Evolutionary conservation across 30 jellyfish, hydroid and myxozoan species (phyloP).

Genomic region (Turritopsis dohrnii): DNA sequence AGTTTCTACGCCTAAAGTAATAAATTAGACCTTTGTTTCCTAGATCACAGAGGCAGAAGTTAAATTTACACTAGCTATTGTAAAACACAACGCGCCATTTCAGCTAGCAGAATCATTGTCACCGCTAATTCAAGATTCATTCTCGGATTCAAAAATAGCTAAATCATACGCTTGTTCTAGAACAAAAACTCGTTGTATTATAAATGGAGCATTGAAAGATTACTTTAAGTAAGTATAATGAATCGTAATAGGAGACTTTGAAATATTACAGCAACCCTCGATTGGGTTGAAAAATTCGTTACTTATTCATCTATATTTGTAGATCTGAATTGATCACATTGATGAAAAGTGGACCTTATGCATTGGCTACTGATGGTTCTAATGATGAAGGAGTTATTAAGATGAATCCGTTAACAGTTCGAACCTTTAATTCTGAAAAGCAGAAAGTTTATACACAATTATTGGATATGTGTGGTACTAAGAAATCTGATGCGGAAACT

Average conservation of each 20-base stretch:
- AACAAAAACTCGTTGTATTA: not conserved
- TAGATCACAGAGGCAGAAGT: not conserved
- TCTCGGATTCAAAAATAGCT: not conserved
- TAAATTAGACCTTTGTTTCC: no score
- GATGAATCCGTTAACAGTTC: not conserved
- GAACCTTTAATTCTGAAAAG: not conserved
- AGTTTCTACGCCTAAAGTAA: no score
- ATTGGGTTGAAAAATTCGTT: no score
- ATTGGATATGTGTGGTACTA: not conserved
- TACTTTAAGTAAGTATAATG: not conserved
- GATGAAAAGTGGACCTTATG: not conserved
- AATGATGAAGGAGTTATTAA: slow-evolving; percentile 1
- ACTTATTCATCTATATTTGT: not conserved
- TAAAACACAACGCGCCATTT: not conserved
- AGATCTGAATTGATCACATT: not conserved
- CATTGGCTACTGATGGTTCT: not conserved
- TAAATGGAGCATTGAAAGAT: not conserved
- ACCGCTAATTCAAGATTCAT: not conserved
- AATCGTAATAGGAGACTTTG: no score
- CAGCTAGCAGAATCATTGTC: not conserved
- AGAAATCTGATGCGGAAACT: not conserved
- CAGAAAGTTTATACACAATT: not conserved
- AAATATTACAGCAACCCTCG: no score
- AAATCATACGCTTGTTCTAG: not conserved
- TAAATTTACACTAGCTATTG: not conserved